These are phyloP conservation scores for Stramonita haemastoma DNA, from an alignment of 2,888 invertebrate species.

Conservation along the genomic window DNA sequence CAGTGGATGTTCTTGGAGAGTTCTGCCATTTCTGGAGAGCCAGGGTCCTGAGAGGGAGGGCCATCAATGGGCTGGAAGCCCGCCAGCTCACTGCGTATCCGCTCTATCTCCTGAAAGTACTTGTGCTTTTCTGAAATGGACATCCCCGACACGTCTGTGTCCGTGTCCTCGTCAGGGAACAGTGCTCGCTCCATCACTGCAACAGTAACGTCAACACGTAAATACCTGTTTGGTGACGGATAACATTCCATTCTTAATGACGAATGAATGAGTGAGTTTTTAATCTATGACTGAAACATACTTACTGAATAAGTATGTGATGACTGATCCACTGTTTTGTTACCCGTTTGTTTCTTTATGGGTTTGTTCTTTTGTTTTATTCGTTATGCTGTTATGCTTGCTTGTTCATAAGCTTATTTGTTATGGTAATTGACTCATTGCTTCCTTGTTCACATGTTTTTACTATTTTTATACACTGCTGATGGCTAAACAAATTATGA, in stretches of 20 bases:
- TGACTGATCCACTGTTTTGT: neutral
- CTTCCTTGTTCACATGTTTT: too few relatives aligned
- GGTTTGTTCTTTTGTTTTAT: too few relatives aligned
- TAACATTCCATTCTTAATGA: too few relatives aligned
- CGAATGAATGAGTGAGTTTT: too few relatives aligned
- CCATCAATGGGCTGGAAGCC: slow-evolving; percentile 75
- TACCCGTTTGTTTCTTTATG: too few relatives aligned
- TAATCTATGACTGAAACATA: neutral
- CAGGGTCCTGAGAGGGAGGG: slow-evolving; percentile 58
- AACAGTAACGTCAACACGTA: slow-evolving; percentile 32
- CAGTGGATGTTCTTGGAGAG: slow-evolving; percentile 45
- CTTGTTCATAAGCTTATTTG: too few relatives aligned
- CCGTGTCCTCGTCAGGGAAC: slow-evolving; percentile 66
- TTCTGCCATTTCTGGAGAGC: slow-evolving; percentile 53
- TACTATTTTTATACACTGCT: too few relatives aligned
- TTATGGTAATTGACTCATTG: too few relatives aligned
- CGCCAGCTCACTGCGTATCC: slow-evolving; percentile 70
- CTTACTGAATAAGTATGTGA: neutral
- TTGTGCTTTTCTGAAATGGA: slow-evolving; percentile 66
- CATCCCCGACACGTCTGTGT: slow-evolving; percentile 58
- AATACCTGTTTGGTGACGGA: too few relatives aligned
- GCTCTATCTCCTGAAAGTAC: slow-evolving; percentile 71
- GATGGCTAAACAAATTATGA: too few relatives aligned
- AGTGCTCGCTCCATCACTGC: slow-evolving; percentile 70
- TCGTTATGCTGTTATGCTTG: too few relatives aligned